These are phyloP conservation scores for Microhierax caerulescens DNA, from an alignment of 2,797 vertebrate genomes.

Conservation along the genomic window DNA sequence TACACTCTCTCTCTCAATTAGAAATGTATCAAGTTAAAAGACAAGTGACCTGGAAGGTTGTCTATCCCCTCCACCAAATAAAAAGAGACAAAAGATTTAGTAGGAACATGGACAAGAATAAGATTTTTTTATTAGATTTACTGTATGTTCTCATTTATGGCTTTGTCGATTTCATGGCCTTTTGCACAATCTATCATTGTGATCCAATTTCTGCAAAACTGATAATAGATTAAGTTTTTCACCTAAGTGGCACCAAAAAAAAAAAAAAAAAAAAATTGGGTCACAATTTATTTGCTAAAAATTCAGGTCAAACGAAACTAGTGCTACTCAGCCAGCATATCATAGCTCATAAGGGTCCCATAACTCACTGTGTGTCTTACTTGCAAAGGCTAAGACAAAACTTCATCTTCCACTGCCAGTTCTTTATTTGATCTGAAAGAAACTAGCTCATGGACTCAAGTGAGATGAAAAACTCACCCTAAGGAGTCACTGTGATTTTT, in stretches of 20 bases:
- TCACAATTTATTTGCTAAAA: constrained; percentile 13
- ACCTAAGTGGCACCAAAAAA: neutral
- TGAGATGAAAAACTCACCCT: neutral
- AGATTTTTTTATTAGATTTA: constrained; percentile 20
- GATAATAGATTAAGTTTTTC: constrained; percentile 34
- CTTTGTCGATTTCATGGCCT: constrained; percentile 17
- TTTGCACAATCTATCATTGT: neutral
- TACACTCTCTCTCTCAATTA: neutral
- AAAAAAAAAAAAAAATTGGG: neutral
- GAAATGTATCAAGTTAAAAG: constrained; percentile 13
- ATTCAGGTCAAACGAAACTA: neutral
- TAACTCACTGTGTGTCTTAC: neutral
- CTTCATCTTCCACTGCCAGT: neutral
- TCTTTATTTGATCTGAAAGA: constrained; percentile 9
- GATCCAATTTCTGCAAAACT: constrained; percentile 36
- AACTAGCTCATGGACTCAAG: neutral
- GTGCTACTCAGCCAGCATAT: neutral
- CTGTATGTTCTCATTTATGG: neutral
- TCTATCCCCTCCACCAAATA: neutral
- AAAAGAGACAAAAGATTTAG: neutral
- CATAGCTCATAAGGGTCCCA: neutral
- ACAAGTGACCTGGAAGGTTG: constrained; percentile 1
- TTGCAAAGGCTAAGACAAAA: neutral
- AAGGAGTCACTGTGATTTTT: neutral
- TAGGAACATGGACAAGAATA: neutral